Percentiles rank a stretch among this genome's conserved stretches.
Evolutionary conservation across 2,113 vertebrate species (phyloP).

Genomic region (Marmota flaviventris): DNA sequence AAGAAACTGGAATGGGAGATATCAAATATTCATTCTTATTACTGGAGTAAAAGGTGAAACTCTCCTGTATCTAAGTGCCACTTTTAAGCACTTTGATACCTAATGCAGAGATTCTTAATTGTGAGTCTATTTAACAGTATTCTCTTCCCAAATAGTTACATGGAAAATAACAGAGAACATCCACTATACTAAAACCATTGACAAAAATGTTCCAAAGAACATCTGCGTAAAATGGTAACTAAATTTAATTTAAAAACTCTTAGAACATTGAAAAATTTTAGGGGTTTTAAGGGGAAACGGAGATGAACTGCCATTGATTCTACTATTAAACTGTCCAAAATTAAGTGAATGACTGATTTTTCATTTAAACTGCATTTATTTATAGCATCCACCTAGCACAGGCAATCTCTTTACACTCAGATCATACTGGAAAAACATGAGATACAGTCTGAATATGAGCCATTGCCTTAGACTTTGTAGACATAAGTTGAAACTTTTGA

Average conservation of each 20-base stretch:
- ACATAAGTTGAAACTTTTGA: not conserved
- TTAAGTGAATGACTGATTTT: not conserved
- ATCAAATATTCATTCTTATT: not conserved
- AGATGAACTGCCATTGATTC: not conserved
- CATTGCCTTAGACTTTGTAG: not conserved
- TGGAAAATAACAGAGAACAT: not conserved
- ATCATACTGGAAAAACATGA: not conserved
- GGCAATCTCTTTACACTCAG: not conserved
- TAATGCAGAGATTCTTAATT: not conserved
- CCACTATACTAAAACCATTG: not conserved
- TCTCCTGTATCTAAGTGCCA: not conserved
- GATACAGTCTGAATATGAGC: not conserved
- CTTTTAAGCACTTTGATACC: not conserved
- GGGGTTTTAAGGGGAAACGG: not conserved
- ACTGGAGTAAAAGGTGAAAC: not conserved
- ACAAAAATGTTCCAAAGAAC: not conserved
- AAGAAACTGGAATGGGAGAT: not conserved
- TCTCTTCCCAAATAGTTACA: not conserved
- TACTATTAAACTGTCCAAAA: not conserved
- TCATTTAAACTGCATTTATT: not conserved
- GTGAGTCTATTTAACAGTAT: not conserved
- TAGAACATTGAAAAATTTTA: not conserved
- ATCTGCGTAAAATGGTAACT: not conserved
- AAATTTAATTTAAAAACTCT: not conserved
- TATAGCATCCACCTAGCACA: not conserved